Evolutionary conservation across 2,113 vertebrate species (phyloP).

Genomic region (Meriones unguiculatus): DNA sequence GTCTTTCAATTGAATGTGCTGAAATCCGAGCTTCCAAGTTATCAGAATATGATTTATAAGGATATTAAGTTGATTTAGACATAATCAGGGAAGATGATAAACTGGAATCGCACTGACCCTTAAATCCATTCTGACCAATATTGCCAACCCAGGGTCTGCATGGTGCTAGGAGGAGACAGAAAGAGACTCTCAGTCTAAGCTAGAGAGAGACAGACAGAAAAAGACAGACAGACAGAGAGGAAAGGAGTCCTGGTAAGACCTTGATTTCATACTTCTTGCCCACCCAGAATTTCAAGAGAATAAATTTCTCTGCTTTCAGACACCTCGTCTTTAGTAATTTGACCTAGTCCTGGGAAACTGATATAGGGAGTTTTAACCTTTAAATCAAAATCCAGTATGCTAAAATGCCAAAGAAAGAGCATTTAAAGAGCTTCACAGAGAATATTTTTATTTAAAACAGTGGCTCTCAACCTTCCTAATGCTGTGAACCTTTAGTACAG

Average conservation of each 20-base stretch:
- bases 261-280: not conserved
- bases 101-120: too few species aligned
- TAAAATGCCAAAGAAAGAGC: constrained; percentile 33
- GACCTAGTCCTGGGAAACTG: not conserved
- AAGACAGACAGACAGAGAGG: not conserved
- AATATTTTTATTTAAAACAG: constrained; percentile 30
- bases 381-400: not conserved
- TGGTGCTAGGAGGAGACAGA: not conserved
- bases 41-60: not conserved
- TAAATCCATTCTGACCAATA: not conserved
- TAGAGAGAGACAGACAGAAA: not conserved
- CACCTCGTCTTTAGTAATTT: not conserved
- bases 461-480: not conserved
- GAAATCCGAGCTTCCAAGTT: not conserved
- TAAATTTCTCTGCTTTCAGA: not conserved
- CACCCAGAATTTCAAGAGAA: not conserved
- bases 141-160: not conserved
- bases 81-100: not conserved
- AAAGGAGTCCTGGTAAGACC: too few species aligned
- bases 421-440: constrained; percentile 2
- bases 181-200: not conserved
- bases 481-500: not conserved
- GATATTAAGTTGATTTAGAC: not conserved
- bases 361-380: not conserved
- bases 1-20: not conserved